Conservation (phyloP, 2,113 vertebrate species). For the Nestor notabilis region DNA sequence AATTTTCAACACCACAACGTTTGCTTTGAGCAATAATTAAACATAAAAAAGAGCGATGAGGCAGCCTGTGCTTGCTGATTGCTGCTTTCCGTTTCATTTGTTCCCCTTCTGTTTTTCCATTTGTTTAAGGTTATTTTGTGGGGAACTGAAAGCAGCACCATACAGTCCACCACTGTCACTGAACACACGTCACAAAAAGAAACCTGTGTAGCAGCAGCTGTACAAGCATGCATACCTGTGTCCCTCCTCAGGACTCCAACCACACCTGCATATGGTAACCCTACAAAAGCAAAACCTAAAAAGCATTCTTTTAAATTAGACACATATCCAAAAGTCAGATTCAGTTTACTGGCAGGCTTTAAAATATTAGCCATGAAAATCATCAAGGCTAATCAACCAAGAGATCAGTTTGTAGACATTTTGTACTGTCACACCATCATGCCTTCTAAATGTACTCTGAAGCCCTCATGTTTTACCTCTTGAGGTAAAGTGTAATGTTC, state of each 20-base stretch:
- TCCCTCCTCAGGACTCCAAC: background rate
- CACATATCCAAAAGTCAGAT: background rate
- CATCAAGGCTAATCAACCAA: background rate
- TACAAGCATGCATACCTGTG: fast-evolving
- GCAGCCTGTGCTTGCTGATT: background rate
- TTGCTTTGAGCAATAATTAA: background rate
- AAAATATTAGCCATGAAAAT: background rate
- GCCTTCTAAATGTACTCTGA: background rate
- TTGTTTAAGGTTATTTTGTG: background rate
- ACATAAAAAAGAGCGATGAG: background rate
- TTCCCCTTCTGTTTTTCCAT: background rate
- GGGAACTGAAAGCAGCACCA: background rate
- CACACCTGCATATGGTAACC: fast-evolving
- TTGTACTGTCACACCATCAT: no score
- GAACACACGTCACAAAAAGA: background rate
- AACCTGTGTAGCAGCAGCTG: fast-evolving
- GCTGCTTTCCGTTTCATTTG: background rate
- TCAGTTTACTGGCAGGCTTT: background rate
- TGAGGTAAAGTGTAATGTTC: background rate
- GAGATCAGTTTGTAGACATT: background rate
- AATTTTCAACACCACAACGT: fast-evolving
- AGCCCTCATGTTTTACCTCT: background rate
- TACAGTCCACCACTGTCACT: background rate
- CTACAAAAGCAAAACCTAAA: background rate
- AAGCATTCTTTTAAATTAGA: no score